phyloP scores from a whole-genome alignment of 2,113 vertebrate genomes.

The Myrmecobius fasciatus region DNA sequence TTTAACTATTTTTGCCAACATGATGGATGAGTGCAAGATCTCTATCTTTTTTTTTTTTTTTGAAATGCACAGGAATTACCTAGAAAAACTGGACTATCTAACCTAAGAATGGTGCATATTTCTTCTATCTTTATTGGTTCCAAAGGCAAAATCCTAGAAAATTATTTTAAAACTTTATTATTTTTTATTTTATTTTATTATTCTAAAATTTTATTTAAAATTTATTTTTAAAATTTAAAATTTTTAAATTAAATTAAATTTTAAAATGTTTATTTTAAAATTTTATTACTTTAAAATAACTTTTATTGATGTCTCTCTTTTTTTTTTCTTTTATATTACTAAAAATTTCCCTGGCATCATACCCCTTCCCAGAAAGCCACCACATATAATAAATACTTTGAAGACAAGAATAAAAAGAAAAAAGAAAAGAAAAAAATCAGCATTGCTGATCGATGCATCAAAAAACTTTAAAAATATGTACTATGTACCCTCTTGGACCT shows the following conservation, averaged over 20 bases:
- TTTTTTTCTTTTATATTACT: not conserved
- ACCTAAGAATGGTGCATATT: not conserved
- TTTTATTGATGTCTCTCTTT: not conserved
- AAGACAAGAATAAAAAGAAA: not conserved
- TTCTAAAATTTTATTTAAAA: too few species aligned
- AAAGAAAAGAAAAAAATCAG: not conserved
- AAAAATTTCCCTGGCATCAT: not conserved
- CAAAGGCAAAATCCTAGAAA: not conserved
- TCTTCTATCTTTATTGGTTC: not conserved
- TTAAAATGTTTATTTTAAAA: too few species aligned
- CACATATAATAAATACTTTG: not conserved
- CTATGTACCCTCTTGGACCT: not conserved
- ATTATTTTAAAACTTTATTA: not conserved
- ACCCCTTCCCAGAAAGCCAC: not conserved
- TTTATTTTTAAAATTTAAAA: too few species aligned
- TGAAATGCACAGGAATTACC: not conserved
- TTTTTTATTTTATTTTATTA: too few species aligned
- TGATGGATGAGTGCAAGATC: not conserved
- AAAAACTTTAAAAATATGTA: not conserved
- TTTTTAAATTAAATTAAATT: too few species aligned
- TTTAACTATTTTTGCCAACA: not conserved
- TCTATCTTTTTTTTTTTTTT: not conserved
- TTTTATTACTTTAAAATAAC: not conserved
- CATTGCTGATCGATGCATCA: not conserved
- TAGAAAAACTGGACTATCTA: not conserved